phyloP scores from a whole-genome alignment of 2,797 vertebrate species.

The Girardinus metallicus region DNA sequence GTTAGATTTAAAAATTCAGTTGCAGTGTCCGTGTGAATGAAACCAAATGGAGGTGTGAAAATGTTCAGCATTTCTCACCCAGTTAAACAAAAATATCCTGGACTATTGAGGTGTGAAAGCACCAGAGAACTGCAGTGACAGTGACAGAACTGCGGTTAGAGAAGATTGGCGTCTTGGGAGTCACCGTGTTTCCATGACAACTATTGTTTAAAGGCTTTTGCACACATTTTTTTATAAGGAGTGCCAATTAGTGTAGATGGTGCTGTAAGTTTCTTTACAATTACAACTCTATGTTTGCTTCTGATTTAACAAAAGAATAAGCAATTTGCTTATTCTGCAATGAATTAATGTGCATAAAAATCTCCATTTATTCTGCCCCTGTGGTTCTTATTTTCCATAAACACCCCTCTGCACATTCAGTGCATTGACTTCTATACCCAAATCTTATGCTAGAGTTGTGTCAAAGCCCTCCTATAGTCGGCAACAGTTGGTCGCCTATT shows the following conservation, averaged over 20 bases:
- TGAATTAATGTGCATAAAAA: not conserved
- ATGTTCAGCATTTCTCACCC: not conserved
- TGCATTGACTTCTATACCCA: conserved; percentile 17
- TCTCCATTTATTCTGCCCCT: not conserved
- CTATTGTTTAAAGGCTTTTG: too few relatives aligned
- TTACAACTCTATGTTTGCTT: not conserved
- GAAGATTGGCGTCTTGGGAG: too few relatives aligned
- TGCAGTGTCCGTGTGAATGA: not conserved
- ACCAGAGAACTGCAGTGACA: not conserved
- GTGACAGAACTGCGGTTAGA: too few relatives aligned
- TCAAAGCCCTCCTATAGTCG: conserved; percentile 37
- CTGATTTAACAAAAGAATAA: not conserved
- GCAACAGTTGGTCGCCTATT: conserved; percentile 51
- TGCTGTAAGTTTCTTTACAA: not conserved
- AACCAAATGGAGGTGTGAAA: not conserved
- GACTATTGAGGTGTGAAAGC: not conserved
- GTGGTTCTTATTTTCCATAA: not conserved
- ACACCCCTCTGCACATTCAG: not conserved
- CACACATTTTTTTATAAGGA: not conserved
- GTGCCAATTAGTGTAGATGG: not conserved
- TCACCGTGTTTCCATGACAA: too few relatives aligned
- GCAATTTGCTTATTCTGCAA: not conserved
- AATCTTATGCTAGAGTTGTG: conserved; percentile 31
- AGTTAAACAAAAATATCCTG: not conserved
- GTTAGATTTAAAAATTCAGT: not conserved